Evolutionary conservation across 2,797 vertebrate species (phyloP), one percentile per base, ranked within the genome.

Genomic region (Taeniopygia guttata): DNA sequence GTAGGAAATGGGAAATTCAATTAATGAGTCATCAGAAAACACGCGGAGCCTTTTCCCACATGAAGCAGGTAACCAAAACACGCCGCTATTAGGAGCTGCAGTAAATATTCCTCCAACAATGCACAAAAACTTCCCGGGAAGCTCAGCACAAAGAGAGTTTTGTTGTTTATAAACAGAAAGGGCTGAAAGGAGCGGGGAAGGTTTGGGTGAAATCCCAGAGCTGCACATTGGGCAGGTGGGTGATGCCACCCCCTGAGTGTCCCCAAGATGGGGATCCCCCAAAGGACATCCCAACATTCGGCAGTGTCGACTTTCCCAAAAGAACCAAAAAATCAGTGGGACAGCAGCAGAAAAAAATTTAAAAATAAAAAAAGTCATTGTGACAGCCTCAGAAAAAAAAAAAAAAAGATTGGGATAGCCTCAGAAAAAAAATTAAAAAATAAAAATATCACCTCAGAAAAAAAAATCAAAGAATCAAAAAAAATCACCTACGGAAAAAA

Each of bases 81-180:
- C 84, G 85, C 34, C 96, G 87, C 91, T 83, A 69, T 78, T 80
- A 92, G 95, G 94, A 95, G 94, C 89, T 89, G 89, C 91, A 93
- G 95, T 95, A 95, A 96, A 93, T 90, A 94, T 73, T 95, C 77
- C 95, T 73, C 87, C 22, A 89, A 90, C 90, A 68, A 92, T 5
- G 64, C 95, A 78, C 63, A 23, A 87, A 95, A 88, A 95, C 96
- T 97, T 97, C 97, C 97, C 96, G 95, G 96, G 95, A 96, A 97
- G 96, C 91, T 89, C 81, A 81, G 93, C 95, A 94, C 93, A 95
- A 93, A 85, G 92, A 8, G 42, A 67, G 52, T 58, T 81, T 29
- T 62, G 89, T 84, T 94, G 91, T 93, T 95, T 79, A 76, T 95
- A 92, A 96, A 96, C 76, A 95, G 55, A 56, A 72, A 2, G 40